Conservation (phyloP, 1,140 invertebrate genomes). For the Conus ventricosus region DNA sequence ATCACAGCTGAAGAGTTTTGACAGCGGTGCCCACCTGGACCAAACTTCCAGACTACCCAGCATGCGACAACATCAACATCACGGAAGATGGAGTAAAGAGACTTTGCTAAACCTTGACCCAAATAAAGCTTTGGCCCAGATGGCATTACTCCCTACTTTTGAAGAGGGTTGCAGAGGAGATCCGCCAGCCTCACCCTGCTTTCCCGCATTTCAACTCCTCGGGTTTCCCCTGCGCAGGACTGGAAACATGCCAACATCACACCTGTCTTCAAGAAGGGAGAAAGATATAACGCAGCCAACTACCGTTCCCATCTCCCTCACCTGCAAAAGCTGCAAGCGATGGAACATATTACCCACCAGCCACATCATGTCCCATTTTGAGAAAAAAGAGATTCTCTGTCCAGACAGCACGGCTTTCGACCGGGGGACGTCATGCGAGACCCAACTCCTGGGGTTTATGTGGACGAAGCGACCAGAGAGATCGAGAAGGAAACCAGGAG, state of each 20-base stretch:
- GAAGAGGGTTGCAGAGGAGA: slow-evolving; percentile 25
- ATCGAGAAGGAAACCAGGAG: slow-evolving; percentile 29
- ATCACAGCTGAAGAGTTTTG: neutral
- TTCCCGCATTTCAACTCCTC: slow-evolving; percentile 33
- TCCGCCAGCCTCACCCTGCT: slow-evolving; percentile 39
- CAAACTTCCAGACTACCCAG: neutral
- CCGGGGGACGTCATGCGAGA: slow-evolving; percentile 38
- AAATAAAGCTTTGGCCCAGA: slow-evolving; percentile 39
- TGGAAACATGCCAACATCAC: slow-evolving; percentile 48
- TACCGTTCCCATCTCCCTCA: slow-evolving; percentile 52
- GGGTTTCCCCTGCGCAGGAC: slow-evolving; percentile 34
- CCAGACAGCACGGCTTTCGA: slow-evolving; percentile 47
- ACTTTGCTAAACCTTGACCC: slow-evolving; percentile 35
- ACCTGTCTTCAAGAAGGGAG: slow-evolving; percentile 47
- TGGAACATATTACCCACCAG: slow-evolving; percentile 53
- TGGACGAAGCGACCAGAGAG: slow-evolving; percentile 31
- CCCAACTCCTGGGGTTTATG: slow-evolving; percentile 42
- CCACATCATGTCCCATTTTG: slow-evolving; percentile 39
- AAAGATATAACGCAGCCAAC: slow-evolving; percentile 45
- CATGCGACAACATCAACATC: neutral
- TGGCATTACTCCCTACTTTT: slow-evolving; percentile 25
- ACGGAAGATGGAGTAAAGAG: slow-evolving; percentile 19
- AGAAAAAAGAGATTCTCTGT: slow-evolving; percentile 44
- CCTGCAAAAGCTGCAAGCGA: slow-evolving; percentile 49
- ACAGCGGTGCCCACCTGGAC: neutral